Base-by-base conservation (phyloP, 2,797 vertebrate species). In the Alauda arvensis region DNA sequence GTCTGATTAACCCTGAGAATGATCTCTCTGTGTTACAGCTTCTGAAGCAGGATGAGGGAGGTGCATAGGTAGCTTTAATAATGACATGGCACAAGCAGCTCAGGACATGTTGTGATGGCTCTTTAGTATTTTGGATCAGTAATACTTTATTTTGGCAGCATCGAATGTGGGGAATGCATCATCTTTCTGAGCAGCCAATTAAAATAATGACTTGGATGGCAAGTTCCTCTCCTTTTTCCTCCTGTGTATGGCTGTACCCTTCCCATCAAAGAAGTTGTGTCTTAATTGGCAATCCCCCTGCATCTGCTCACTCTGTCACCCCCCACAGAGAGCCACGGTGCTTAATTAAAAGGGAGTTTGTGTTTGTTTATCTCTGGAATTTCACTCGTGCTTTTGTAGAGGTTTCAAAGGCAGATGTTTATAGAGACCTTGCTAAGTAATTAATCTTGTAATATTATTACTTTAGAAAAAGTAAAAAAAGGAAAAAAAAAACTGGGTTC, bases 261-360 rank as follows among this genome's bases (percentile, higher is more conserved):
- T 94, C 87, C 91, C 92, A 87, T 96, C 94, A 96, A 89, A 93
- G 87, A 88, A 90, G 70, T 88, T 72, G 39, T 90, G 20, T 96
- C 94, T 96, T 97, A 96, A 96, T 96, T 97, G 94, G 87, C 92
- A 96, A 77, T 79, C 86, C 80, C 90, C 75, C 72, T 85, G 71
- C 94, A 90, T 94, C 94, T 92, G 88, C 93, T 92, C 53, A 12
- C 77, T 82, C 80, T 0, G 1, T 82, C 85, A 85, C 89, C 75
- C 85, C 93, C 90, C 60, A 8, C 77, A 46, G 94, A 91, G 94
- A 62, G 37, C 65, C 62, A 34, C 59, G 23, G 48, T 14, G 80
- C 87, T 93, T 95, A 94, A 95, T 95, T 95, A 95, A 93, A 93
- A 90, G 75, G 91, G 89, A 90, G 91, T 85, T 90, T 56, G 77